These are phyloP conservation scores for Anguilla obscura DNA, from an alignment of 2,797 vertebrate species.

Conservation along the genomic window DNA sequence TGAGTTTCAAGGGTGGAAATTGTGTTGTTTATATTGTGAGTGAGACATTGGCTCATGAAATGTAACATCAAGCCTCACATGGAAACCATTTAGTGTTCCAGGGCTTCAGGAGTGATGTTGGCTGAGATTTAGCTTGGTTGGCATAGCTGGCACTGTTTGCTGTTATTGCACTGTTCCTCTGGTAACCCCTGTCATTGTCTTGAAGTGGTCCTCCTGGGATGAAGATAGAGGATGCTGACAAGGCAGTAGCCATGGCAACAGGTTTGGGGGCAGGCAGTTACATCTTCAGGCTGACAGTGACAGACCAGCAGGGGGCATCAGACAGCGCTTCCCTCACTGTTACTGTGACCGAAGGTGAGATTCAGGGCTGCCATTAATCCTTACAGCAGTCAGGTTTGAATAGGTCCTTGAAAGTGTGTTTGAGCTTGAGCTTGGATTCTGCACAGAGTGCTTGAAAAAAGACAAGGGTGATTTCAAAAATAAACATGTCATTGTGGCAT, in stretches of 20 bases:
- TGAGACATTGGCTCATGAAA: neutral
- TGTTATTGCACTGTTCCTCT: neutral
- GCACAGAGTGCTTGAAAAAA: neutral
- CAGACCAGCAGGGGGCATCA: constrained; percentile 78
- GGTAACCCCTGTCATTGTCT: constrained; percentile 39
- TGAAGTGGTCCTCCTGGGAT: constrained; percentile 78
- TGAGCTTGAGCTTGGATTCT: neutral
- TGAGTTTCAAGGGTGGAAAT: neutral
- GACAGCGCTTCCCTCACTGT: constrained; percentile 71
- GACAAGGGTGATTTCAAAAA: neutral
- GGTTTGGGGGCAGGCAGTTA: constrained; percentile 78
- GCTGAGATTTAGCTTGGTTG: neutral
- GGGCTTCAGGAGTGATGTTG: neutral
- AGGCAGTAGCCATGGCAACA: constrained; percentile 71
- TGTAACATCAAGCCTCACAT: neutral
- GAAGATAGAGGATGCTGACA: constrained; percentile 71
- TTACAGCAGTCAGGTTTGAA: neutral
- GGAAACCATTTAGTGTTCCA: neutral
- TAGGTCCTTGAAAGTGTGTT: neutral
- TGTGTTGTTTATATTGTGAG: neutral
- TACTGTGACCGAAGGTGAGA: constrained; percentile 80
- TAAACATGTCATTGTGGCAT: neutral
- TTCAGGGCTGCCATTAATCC: neutral
- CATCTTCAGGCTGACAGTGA: constrained; percentile 79
- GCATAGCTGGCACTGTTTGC: neutral